Conservation (phyloP, 2,797 vertebrate genomes). For the Pseudochirops corinnae region DNA sequence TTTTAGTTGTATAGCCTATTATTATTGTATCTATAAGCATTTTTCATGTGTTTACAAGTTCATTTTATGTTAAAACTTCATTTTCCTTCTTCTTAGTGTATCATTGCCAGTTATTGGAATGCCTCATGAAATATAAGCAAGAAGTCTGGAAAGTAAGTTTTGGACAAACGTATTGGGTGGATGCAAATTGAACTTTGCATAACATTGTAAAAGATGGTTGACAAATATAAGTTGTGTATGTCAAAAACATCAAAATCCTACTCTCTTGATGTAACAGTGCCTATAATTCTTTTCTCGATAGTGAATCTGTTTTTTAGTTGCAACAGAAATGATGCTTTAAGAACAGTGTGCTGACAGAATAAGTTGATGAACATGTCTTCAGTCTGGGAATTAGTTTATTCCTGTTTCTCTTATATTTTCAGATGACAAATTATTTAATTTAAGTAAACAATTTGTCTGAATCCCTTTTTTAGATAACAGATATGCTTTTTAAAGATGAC, state of each 20-base stretch:
- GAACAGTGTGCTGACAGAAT: constrained; percentile 48
- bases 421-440: constrained; percentile 43
- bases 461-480: constrained; percentile 32
- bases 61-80: constrained; percentile 63
- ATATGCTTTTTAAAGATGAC: constrained; percentile 57
- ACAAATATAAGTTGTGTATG: constrained; percentile 56
- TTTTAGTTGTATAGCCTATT: constrained; percentile 47
- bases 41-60: constrained; percentile 66
- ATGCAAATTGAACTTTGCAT: constrained; percentile 69
- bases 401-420: constrained; percentile 16
- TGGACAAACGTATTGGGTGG: constrained; percentile 49
- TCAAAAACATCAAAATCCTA: constrained; percentile 55
- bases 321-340: constrained; percentile 54
- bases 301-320: constrained; percentile 50
- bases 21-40: constrained; percentile 42
- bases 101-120: constrained; percentile 99
- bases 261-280: constrained; percentile 50
- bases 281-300: constrained; percentile 45
- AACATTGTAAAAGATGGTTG: constrained; percentile 70
- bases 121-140: constrained; percentile 99
- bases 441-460: constrained; percentile 58
- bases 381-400: constrained; percentile 46
- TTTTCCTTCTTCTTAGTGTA: constrained; percentile 91
- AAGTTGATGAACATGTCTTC: constrained; percentile 50
- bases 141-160: constrained; percentile 99